These are phyloP conservation scores for Athripsodes cinereus DNA, from an alignment of 2,888 invertebrate species.

Conservation along the genomic window DNA sequence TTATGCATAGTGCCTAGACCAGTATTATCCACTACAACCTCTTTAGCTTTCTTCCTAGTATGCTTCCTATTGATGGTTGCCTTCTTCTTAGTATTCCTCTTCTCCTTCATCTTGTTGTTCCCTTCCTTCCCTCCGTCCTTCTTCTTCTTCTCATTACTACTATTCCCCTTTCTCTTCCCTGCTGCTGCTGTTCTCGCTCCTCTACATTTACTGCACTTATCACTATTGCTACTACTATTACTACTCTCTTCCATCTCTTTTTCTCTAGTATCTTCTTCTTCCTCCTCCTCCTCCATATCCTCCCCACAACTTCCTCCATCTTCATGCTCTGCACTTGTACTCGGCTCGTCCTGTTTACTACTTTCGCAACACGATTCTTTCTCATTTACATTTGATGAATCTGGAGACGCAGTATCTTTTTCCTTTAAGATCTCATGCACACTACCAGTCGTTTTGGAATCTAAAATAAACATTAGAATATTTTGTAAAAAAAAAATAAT, in stretches of 20 bases:
- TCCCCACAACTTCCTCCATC: too few species aligned
- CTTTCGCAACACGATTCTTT: too few species aligned
- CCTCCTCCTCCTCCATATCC: too few species aligned
- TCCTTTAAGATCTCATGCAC: too few species aligned
- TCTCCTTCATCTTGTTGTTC: background rate
- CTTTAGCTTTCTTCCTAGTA: conserved; percentile 7
- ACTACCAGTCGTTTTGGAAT: too few species aligned
- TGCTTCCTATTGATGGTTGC: conserved; percentile 6
- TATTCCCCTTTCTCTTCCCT: background rate
- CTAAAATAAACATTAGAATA: too few species aligned
- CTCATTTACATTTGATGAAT: too few species aligned
- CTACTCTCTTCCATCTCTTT: background rate
- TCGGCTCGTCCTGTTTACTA: too few species aligned
- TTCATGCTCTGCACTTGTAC: too few species aligned
- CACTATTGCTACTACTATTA: background rate
- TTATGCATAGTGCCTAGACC: background rate
- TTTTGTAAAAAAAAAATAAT: too few species aligned
- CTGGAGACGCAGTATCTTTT: too few species aligned
- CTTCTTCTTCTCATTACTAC: background rate
- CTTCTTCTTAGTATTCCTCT: conserved; percentile 1
- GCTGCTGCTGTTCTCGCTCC: background rate
- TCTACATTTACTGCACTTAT: too few species aligned
- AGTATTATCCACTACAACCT: background rate
- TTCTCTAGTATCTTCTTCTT: background rate
- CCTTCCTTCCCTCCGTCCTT: background rate